Evolutionary conservation across 2,888 invertebrate species (phyloP).

Genomic region (Cartodere bifasciata): DNA sequence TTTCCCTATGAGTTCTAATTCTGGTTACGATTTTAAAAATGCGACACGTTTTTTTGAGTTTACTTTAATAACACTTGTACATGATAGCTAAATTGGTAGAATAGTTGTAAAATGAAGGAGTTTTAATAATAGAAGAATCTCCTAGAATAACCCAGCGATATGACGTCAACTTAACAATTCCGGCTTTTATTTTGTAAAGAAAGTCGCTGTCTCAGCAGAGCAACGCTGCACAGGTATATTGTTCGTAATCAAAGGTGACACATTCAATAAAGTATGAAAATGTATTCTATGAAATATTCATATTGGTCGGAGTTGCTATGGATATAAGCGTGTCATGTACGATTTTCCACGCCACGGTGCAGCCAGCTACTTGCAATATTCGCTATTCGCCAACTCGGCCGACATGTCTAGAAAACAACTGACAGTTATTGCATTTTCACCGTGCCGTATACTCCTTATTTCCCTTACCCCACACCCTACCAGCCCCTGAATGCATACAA

Average conservation of each 20-base stretch:
- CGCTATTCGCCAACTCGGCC: conserved; percentile 15
- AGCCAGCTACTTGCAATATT: conserved; percentile 30
- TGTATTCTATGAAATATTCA: conserved; percentile 40
- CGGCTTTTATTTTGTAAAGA: too few species aligned
- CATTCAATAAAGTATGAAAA: conserved; percentile 40
- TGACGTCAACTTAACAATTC: too few species aligned
- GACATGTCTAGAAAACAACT: conserved; percentile 26
- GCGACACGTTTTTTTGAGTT: too few species aligned
- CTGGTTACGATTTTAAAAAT: too few species aligned
- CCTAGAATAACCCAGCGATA: too few species aligned
- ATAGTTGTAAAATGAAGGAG: too few species aligned
- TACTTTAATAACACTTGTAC: too few species aligned
- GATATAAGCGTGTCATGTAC: conserved; percentile 35
- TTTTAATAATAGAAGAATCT: too few species aligned
- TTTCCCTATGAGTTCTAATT: too few species aligned
- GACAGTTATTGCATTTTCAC: conserved; percentile 37
- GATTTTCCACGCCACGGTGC: conserved; percentile 34
- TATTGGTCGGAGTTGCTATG: conserved; percentile 36
- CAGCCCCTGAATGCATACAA: conserved; percentile 1
- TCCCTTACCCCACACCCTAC: conserved; percentile 1
- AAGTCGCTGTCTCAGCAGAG: too few species aligned
- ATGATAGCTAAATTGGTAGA: too few species aligned
- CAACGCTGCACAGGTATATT: conserved; percentile 32
- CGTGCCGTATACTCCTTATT: conserved; percentile 4
- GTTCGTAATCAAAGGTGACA: conserved; percentile 39